Base-by-base conservation (phyloP, 2,888 invertebrate genomes). In the Dasypolia templi region DNA sequence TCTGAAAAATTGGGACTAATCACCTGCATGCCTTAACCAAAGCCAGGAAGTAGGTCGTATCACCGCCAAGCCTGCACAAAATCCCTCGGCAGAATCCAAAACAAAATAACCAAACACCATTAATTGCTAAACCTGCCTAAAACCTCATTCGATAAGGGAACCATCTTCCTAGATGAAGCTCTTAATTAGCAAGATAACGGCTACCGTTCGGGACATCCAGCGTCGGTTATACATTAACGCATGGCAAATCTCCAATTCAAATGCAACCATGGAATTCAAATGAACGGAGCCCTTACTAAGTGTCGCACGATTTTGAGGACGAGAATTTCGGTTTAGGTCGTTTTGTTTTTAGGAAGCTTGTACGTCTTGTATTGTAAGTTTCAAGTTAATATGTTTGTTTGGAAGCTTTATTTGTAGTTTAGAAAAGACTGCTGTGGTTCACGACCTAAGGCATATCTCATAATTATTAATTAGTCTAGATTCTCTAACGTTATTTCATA, bases 221-320 rank as follows among this genome's bases (percentile, higher is more conserved):
- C 90, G 92, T 89, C 91, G 92, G 92, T 93, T 93, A 93, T 91
- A 94, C 93, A 95, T 95, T 95, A 95, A 92, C 92, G 92, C 91
- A 93, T 92, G 93, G 91, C 92, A 93, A 95, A 95, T 95, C 93
- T 94, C 93, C 94, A 95, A 95, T 95, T 95, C 94, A 95, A 95
- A 95, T 95, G 88, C 89, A 86, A 85, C 88, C 89, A 89, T 92
- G 91, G 93, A 94, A 95, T 95, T 92, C 90, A 92, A 94, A 94
- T 94, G 91, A 92, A 89, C 86, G 76, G 79, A 56, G 55, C 88
- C 87, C 90, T 73, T 93, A 94, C 94, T 72, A 83, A 58, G 75
- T 70, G 73, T 67, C 65, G 59, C 26, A 6, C 19, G 59, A 56
- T 53, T 77, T 64, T 39, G 26, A n/a, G 42, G 39, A 59, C 39